Base-by-base conservation (phyloP, 2,888 invertebrate species). In the Muscina levida region DNA sequence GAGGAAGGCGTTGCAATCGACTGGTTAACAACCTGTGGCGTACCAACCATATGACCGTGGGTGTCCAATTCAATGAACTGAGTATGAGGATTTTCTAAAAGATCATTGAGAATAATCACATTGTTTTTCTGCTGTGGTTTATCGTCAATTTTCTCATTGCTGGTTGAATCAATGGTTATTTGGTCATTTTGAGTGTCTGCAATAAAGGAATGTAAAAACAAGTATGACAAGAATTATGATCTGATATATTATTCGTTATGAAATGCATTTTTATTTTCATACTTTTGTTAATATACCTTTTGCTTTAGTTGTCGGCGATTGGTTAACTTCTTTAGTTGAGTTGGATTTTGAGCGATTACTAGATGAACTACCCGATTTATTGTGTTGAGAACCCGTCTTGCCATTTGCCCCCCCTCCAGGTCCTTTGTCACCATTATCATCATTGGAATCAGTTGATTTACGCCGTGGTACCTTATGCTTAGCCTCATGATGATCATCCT, bases 381-480 rank as follows among this genome's bases (percentile, higher is more conserved):
- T 42, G 70, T 66, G 70, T 77, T 15, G 77, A 2, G 77, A 67
- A 39, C 11, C 24, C 11, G 71, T 71, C 62, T 75, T 81, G 24
- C 51, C 44, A 0, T 53, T 8, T 31, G 8, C 8, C 3, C 31
- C 31, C 15, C 80, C 75, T 2, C 85, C 84, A 0, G 85, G 84
- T 0, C 91, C 92, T 1, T 92, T 92, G 73, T 92, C 92, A 11
- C 89, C 95, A 87, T 95, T 96, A 84, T 90, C 95, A 87, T 95
- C 96, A 84, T 95, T 95, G 0, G 96, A 96, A 90, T 96, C 96
- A 0, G 95, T 95, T 0, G 96, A 96, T 65, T 95, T 92, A 6
- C 96, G 92, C 83, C 92, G 92, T 70, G 93, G 92, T 13, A 92
- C 92, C 85, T 94, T 94, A 0, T 92, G 92, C 44, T 94, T 93